phyloP scores from a whole-genome alignment of 2,888 invertebrate species.

The Bombylius major region DNA sequence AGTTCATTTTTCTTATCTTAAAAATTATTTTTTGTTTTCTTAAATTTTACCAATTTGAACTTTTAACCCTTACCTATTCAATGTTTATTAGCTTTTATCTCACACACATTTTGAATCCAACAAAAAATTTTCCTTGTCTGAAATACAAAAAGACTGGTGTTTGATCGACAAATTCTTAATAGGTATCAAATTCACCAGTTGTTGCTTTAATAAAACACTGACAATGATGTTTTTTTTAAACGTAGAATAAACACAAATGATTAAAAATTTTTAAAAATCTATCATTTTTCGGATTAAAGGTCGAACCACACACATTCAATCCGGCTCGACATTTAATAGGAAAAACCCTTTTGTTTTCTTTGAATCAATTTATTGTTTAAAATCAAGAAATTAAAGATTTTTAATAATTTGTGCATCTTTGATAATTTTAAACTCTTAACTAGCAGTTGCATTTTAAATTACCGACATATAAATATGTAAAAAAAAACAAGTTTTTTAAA shows the following conservation, averaged over 20 bases:
- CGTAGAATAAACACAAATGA: neutral
- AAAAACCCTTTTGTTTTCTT: no score
- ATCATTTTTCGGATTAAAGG: no score
- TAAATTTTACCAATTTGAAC: neutral
- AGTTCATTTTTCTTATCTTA: neutral
- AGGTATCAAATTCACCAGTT: constrained; percentile 27
- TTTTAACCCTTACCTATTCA: neutral
- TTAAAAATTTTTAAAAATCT: no score
- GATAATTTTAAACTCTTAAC: no score
- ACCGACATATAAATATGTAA: no score
- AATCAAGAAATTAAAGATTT: no score
- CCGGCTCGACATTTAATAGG: no score
- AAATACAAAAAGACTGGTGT: constrained; percentile 85
- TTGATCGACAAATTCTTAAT: constrained; percentile 51
- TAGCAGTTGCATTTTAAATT: no score
- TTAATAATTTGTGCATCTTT: no score
- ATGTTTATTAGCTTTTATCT: neutral
- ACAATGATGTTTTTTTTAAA: constrained; percentile 2
- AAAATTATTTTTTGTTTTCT: neutral
- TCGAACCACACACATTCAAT: no score
- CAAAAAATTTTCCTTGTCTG: constrained; percentile 41
- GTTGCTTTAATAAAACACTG: constrained; percentile 9
- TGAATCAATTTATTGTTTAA: no score
- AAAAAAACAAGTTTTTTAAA: neutral
- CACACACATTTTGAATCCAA: no score